These are phyloP conservation scores for Stegana nigrithorax DNA, from an alignment of 2,888 invertebrate genomes.

Conservation along the genomic window DNA sequence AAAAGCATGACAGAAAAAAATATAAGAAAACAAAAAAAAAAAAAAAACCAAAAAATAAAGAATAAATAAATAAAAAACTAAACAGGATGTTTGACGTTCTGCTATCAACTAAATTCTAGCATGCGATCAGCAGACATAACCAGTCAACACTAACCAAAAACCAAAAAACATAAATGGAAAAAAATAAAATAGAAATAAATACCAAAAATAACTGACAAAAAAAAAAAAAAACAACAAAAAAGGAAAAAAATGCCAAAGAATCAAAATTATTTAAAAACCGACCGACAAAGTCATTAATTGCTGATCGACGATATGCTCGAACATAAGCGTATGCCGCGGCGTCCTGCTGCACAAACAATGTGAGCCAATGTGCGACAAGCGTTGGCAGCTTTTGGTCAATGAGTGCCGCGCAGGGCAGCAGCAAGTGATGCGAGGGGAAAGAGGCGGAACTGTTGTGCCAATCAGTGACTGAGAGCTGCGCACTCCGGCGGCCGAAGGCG, in stretches of 20 bases:
- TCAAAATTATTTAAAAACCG: no score
- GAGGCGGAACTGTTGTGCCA: not conserved
- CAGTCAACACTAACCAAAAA: not conserved
- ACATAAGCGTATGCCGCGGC: not conserved
- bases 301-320: conserved; percentile 51
- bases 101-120: conserved; percentile 57
- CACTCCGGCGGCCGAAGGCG: not conserved
- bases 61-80: conserved; percentile 26
- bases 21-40: no score
- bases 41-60: not conserved
- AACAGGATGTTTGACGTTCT: conserved; percentile 53
- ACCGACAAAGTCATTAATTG: conserved; percentile 57
- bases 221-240: not conserved
- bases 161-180: not conserved
- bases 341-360: not conserved
- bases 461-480: not conserved
- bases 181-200: not conserved
- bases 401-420: not conserved
- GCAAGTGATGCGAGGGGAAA: not conserved
- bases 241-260: not conserved
- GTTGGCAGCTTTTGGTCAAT: not conserved
- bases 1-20: not conserved
- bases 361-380: not conserved
- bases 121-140: conserved; percentile 43
- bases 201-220: not conserved